Percentiles rank a stretch among this genome's conserved stretches.
phyloP scores from a whole-genome alignment of 2,113 vertebrate genomes.

The Collichthys lucidus region DNA sequence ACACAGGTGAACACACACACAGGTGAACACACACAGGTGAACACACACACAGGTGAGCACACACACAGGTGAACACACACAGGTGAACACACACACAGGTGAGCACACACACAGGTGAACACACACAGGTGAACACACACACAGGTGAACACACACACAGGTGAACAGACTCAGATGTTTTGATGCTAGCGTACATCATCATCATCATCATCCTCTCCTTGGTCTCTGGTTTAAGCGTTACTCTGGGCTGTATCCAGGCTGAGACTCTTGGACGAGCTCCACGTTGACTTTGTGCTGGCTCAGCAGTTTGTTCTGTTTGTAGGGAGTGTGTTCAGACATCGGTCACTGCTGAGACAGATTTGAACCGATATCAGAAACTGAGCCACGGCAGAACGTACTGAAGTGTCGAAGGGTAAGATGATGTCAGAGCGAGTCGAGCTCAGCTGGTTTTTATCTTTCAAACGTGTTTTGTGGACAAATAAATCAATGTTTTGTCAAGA shows the following conservation, averaged over 20 bases:
- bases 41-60: too few species aligned
- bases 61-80: too few species aligned
- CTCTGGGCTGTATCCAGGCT: constrained; percentile 61
- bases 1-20: too few species aligned
- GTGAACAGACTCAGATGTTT: too few species aligned
- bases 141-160: too few species aligned
- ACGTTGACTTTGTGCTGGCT: constrained; percentile 52
- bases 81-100: too few species aligned
- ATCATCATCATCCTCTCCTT: constrained; percentile 27
- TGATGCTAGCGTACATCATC: constrained; percentile 1
- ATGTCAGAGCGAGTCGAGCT: background rate
- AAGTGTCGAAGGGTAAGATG: background rate
- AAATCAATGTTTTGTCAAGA: background rate
- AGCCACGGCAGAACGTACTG: background rate
- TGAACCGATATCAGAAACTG: constrained; percentile 2
- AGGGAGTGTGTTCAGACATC: constrained; percentile 13
- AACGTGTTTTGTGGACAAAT: background rate
- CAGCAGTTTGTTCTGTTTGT: constrained; percentile 39
- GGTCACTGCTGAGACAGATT: background rate
- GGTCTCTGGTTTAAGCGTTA: constrained; percentile 58
- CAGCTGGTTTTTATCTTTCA: background rate
- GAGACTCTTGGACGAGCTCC: constrained; percentile 50
- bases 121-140: too few species aligned
- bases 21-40: too few species aligned
- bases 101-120: too few species aligned